Conservation (phyloP, 2,113 vertebrate genomes). For the Chlorocebus sabaeus region DNA sequence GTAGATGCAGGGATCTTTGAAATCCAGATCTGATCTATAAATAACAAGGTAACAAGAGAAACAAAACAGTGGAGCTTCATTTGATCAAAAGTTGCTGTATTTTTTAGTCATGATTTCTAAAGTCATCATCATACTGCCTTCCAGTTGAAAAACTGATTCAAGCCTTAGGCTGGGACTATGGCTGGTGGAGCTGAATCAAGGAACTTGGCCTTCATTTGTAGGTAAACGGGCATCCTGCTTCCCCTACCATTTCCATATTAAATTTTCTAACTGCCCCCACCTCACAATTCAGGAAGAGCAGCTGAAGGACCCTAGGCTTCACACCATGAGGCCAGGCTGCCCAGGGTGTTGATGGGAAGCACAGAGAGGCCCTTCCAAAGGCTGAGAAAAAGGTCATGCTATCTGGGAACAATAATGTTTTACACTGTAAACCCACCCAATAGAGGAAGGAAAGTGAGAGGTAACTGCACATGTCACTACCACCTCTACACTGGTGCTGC, state of each 20-base stretch:
- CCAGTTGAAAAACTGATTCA: background rate
- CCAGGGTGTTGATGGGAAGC: background rate
- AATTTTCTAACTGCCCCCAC: background rate
- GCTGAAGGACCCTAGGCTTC: background rate
- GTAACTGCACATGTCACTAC: background rate
- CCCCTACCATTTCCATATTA: background rate
- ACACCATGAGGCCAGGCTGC: background rate
- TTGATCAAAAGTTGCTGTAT: background rate
- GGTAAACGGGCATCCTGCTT: background rate
- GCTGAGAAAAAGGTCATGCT: background rate
- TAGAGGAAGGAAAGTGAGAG: background rate
- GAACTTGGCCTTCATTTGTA: background rate
- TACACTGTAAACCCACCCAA: background rate
- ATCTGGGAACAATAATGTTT: background rate
- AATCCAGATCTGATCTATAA: slow-evolving; percentile 44
- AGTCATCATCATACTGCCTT: background rate
- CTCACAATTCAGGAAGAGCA: background rate
- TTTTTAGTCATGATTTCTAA: background rate
- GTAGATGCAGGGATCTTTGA: slow-evolving; percentile 27
- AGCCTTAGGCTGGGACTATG: background rate
- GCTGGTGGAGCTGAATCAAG: background rate
- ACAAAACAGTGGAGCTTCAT: background rate
- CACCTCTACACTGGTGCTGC: too few relatives aligned
- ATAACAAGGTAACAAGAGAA: slow-evolving; percentile 38
- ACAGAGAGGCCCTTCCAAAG: background rate